Conservation (phyloP, 2,888 invertebrate species). For the Gordius sp. region DNA sequence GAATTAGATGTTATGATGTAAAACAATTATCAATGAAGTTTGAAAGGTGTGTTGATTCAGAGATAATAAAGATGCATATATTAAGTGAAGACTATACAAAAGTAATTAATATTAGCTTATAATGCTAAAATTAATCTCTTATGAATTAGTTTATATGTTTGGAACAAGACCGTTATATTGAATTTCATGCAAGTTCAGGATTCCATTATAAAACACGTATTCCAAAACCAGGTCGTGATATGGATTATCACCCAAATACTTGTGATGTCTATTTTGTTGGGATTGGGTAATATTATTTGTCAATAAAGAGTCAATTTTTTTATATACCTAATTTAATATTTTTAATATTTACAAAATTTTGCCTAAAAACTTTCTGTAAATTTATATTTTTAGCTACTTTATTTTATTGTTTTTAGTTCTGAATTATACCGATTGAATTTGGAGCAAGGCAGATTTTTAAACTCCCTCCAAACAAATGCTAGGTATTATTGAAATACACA, state of each 20-base stretch:
- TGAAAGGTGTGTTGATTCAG: conserved; percentile 83
- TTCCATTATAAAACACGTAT: conserved; percentile 63
- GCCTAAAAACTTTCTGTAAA: background rate
- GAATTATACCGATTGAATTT: conserved; percentile 79
- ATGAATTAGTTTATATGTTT: conserved; percentile 13
- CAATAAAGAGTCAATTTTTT: conserved; percentile 6
- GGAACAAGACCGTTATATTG: conserved; percentile 60
- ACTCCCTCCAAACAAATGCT: conserved; percentile 49
- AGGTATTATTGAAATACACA: conserved; percentile 20
- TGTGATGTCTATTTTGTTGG: conserved; percentile 79
- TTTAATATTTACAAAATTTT: background rate
- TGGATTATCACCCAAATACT: conserved; percentile 58
- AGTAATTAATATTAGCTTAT: no score
- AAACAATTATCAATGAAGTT: conserved; percentile 82
- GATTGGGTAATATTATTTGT: conserved; percentile 37
- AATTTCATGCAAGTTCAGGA: conserved; percentile 79
- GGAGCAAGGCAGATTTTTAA: conserved; percentile 72
- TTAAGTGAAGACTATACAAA: conserved; percentile 86
- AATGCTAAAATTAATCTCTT: no score
- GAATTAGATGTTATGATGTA: conserved; percentile 80
- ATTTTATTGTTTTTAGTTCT: conserved; percentile 32
- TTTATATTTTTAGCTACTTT: background rate
- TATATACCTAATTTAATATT: background rate
- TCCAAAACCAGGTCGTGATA: conserved; percentile 75
- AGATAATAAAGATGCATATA: conserved; percentile 69